Evolutionary conservation across 2,113 vertebrate species (phyloP), one percentile per base, ranked within the genome.

Genomic region (Eulemur macaco): DNA sequence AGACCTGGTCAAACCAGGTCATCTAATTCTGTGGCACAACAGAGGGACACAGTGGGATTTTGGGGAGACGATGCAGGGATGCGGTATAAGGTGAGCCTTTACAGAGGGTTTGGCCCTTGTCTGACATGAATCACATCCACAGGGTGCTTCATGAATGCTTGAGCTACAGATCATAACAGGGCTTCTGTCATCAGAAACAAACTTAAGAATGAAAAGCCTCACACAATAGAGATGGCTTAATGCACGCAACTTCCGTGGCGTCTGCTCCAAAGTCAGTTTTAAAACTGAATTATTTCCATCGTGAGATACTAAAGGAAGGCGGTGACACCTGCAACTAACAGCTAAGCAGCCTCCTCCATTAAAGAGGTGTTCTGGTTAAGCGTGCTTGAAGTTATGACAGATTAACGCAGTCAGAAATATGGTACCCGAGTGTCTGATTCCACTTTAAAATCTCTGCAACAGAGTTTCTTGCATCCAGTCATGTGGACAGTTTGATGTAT

Each of bases 21-120:
- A 50, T 56, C 8, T 31, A 50, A 63, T 86, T 71, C 39, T 39
- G 73, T 15, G 50, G 27, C 34, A 39, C 31, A 37, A 14, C 6
- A 47, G 50, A 50, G 4, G 42, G 42, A 45, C 21, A 34, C 1
- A 7, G 77, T 29, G 17, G 14, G 31, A 31, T 52, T 50, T 37
- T 4, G 45, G 21, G 23, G 21, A 20, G 7, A 34, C 2, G 5
- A 23, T 2, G 1, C 31, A 31, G n/a, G 3, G 29, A 58, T 2
- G 50, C 34, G 7, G 2, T 21, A 2, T 27, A 63, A 80, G 8
- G 34, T 12, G 68, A 56, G 39, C 1, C 42, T 66, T 54, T 60
- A 3, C 0, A 1, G 60, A 63, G 34, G 64, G 31, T 15, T 5
- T 1, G 5, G 74, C 1, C 9, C 63, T 50, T 64, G 23, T n/a